Evolutionary conservation across 2,113 vertebrate species (phyloP), one percentile per base, ranked within the genome.

Genomic region (Melanotaenia duboulayi): DNA sequence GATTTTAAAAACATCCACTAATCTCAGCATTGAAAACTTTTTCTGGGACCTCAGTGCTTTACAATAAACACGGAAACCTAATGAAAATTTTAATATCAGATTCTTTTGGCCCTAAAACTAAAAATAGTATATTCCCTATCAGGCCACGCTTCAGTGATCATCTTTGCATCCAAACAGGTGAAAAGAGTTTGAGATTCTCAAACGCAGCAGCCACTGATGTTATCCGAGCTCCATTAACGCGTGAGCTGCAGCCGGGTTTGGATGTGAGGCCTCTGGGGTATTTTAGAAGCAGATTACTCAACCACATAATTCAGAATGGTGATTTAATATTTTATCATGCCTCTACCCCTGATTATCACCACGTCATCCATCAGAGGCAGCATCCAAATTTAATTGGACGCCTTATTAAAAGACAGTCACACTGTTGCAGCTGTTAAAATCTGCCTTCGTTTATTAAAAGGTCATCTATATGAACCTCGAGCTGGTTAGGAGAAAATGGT

Each of bases 231-330:
- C 25, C 10, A 10, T 50, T 42, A n/a, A 40, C 37, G 20, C 12
- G 37, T 2, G 2, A 65, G 42, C 16, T 24, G 37, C 60, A 10
- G 32, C 24, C 1, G 6, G 4, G 23, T 39, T 49, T 19, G 24
- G n/a, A 56, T 5, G 13, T 3, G 8, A 63, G 55, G 65, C 55
- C 64, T 71, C 55, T 6, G 39, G 65, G 56, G 17, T 61, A 20
- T 72, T 83, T 82, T 16, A 24, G 71, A 69, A 72, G 66, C 71
- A 66, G 56, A 77, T 81, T 77, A 68, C 40, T 59, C 37, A n/a
- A 25, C 55, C 64, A 16, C 32, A 35, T 76, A 24, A 81, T 50
- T 35, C 0, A 60, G 68, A 44, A n/a, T 7, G 7, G 28, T 44
- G 8, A 28, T 37, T 82, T 50, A 68, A 83, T 74, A 77, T 83